phyloP scores from a whole-genome alignment of 2,797 vertebrate species.

The Atherinosoma microstoma region DNA sequence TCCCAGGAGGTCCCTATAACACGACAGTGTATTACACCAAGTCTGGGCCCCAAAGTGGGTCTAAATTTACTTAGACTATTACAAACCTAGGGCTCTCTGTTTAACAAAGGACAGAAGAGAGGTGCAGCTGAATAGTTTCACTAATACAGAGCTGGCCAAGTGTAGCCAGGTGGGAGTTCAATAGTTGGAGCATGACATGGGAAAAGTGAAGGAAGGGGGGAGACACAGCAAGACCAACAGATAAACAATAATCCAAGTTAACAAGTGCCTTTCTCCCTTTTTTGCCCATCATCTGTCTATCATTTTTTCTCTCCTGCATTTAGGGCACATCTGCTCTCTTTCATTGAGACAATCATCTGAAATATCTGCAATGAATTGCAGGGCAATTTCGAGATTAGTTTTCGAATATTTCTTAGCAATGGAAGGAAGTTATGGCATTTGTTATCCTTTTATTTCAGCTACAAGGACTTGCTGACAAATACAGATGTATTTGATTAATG shows the following conservation, averaged over 20 bases:
- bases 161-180: conserved; percentile 60
- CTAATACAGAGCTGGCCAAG: conserved; percentile 46
- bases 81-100: conserved; percentile 34
- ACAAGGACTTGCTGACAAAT: neutral
- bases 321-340: conserved; percentile 75
- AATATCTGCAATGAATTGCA: conserved; percentile 74
- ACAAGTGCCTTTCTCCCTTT: neutral
- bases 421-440: conserved; percentile 69
- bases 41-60: conserved; percentile 37
- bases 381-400: conserved; percentile 78
- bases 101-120: conserved; percentile 60
- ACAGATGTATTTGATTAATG: neutral
- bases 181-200: conserved; percentile 28
- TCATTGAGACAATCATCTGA: conserved; percentile 72
- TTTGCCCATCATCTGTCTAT: neutral
- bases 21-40: conserved; percentile 29
- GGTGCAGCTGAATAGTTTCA: conserved; percentile 48
- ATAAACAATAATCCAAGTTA: neutral
- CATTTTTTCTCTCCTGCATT: conserved; percentile 35
- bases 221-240: neutral
- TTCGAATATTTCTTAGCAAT: conserved; percentile 71
- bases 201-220: conserved; percentile 7
- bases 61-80: conserved; percentile 38
- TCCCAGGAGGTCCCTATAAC: conserved; percentile 15
- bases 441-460: conserved; percentile 29